Evolutionary conservation across 2,888 invertebrate species (phyloP), one percentile per base, ranked within the genome.

Genomic region (Lacanobia oleracea): DNA sequence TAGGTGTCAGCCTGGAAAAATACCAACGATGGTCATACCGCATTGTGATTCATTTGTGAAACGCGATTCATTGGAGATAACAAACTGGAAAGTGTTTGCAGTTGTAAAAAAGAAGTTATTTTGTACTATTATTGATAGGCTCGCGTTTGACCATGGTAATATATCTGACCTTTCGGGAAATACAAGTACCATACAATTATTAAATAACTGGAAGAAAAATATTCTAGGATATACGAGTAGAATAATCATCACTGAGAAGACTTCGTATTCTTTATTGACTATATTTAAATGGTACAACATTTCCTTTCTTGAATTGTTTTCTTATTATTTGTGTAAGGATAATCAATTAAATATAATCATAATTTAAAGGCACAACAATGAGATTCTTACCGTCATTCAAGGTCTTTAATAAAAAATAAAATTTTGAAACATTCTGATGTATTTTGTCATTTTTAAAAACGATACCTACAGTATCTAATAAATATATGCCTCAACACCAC

Each of bases 1-100:
- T 98, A 98, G 54, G 98, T 96, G 87, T 98, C 98, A 0, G 98
- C 97, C 96, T 96, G 80, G 53, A 89, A 92, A 62, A 7, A 5
- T 9, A 50, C 27, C 7, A 10, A 43, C 2, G 27, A 63, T 43
- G 40, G 10, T 23, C 18, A 43, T 21, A 14, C 9, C 16, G n/a
- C 23, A 2, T 18, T 12, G 10, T 72, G 16, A n/a, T 14, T 67
- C 16, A 53, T 53, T 65, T 18, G 14, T 3, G 51, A 43, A 23
- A 51, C 21, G 10, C 23, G 12, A 14, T 51, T 21, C 10, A 21
- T 51, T 51, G 4, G 21, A 4, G 12, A 23, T 53, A 14, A 14
- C 23, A 1, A 5, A 43, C 43, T 16, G 7, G 53, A 14, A 53
- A 53, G 23, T 23, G 7, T 53, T 21, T 51, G 10, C 12, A 6